These are phyloP conservation scores for Zoroaster sp. DNA, from an alignment of 53 echinoderm and acorn worm species.

Conservation along the genomic window DNA sequence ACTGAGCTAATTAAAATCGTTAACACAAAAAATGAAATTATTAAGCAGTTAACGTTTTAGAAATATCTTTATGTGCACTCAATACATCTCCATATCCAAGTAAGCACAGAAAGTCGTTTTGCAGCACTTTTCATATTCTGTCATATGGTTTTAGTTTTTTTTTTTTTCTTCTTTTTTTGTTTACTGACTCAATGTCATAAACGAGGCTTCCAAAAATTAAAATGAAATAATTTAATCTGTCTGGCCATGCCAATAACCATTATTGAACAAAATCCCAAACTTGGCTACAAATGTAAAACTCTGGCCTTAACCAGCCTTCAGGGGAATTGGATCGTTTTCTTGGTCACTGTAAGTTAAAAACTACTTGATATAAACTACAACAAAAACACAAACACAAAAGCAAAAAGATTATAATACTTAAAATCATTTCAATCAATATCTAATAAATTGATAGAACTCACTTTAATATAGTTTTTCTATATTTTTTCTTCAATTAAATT, in stretches of 20 bases:
- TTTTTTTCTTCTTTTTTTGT: not conserved
- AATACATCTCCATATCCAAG: not conserved
- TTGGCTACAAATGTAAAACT: not conserved
- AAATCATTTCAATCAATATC: slow-evolving; percentile 53
- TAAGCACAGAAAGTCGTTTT: slow-evolving; percentile 30
- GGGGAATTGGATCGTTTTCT: not conserved
- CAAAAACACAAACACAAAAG: slow-evolving; percentile 40
- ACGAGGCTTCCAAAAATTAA: slow-evolving; percentile 21
- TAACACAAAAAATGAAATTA: slow-evolving; percentile 41
- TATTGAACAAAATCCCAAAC: not conserved
- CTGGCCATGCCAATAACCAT: slow-evolving; percentile 52
- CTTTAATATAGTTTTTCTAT: slow-evolving; percentile 52
- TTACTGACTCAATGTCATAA: slow-evolving; percentile 8
- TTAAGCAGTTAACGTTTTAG: slow-evolving; percentile 20
- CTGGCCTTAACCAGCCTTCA: not conserved
- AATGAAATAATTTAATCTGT: not conserved
- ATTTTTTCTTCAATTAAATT: slow-evolving; percentile 50
- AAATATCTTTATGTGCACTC: not conserved
- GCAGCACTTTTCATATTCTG: slow-evolving; percentile 41
- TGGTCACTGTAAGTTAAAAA: slow-evolving; percentile 38
- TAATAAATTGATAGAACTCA: slow-evolving; percentile 58
- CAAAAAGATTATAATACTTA: slow-evolving; percentile 48
- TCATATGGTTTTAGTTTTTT: not conserved
- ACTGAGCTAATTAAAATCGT: slow-evolving; percentile 62
- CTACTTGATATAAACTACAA: slow-evolving; percentile 49